Conservation (phyloP, 2,888 invertebrate species). For the Omphaloscelis lunosa region DNA sequence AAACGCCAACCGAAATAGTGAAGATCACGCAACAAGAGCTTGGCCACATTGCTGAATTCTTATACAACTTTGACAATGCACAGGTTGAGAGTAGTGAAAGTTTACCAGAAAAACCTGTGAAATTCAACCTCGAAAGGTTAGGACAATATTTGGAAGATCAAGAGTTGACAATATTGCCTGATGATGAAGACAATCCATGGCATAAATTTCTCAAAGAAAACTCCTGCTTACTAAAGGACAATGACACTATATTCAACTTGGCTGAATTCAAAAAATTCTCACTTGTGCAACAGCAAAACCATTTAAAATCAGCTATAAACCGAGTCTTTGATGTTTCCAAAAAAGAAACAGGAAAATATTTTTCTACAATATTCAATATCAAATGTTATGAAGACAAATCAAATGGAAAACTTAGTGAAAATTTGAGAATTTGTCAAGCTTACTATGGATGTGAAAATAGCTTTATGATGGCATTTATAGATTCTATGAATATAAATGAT, state of each 20-base stretch:
- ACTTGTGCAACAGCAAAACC: constrained; percentile 94
- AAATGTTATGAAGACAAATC: constrained; percentile 85
- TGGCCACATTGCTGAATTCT: constrained; percentile 97
- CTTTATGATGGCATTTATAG: constrained; percentile 89
- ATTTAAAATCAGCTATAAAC: constrained; percentile 92
- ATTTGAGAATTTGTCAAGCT: constrained; percentile 87
- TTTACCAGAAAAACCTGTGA: constrained; percentile 86
- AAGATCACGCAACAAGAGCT: constrained; percentile 97
- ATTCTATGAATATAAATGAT: constrained; percentile 80
- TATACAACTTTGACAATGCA: constrained; percentile 94
- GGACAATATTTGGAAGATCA: constrained; percentile 97
- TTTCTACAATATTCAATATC: constrained; percentile 89
- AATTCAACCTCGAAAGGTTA: constrained; percentile 96
- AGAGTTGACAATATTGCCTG: constrained; percentile 93
- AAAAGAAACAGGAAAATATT: constrained; percentile 92
- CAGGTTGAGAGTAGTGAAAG: constrained; percentile 78
- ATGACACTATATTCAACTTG: constrained; percentile 93
- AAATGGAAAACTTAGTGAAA: constrained; percentile 72
- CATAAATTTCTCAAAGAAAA: constrained; percentile 94
- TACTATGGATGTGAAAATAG: constrained; percentile 87
- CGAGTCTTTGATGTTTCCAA: constrained; percentile 93
- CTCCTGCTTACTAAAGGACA: constrained; percentile 93
- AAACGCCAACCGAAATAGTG: constrained; percentile 95
- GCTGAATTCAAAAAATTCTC: constrained; percentile 94
- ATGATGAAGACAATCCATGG: constrained; percentile 94